Evolutionary conservation across 2,797 vertebrate species (phyloP).

Genomic region (Mormyrus hasselquistii): DNA sequence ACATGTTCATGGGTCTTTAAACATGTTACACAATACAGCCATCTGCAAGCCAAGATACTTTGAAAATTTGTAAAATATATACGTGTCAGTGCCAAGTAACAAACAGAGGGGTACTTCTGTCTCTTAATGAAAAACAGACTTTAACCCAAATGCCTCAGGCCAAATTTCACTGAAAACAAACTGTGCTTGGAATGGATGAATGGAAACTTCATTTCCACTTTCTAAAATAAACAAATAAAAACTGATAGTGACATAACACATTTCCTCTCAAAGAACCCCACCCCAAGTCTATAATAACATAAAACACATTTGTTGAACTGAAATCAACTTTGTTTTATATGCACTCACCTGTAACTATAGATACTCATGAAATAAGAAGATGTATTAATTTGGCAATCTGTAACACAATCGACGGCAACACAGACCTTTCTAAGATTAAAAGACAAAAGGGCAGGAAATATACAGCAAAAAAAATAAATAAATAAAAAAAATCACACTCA

Average conservation of each 20-base stretch:
- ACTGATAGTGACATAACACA: constrained; percentile 25
- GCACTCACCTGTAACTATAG: constrained; percentile 4
- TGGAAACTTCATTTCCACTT: constrained; percentile 42
- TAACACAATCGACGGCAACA: neutral
- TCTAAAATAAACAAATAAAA: constrained; percentile 37
- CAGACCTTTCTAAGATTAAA: neutral
- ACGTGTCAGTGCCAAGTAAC: constrained; percentile 19
- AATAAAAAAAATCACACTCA: neutral
- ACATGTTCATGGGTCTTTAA: constrained; percentile 32
- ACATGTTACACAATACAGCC: constrained; percentile 42
- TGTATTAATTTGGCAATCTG: neutral
- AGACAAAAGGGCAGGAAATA: neutral
- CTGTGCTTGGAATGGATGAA: constrained; percentile 35
- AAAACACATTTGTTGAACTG: constrained; percentile 7
- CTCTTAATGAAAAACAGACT: constrained; percentile 53
- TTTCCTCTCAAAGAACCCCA: constrained; percentile 15
- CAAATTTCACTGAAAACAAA: constrained; percentile 40
- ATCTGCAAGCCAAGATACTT: constrained; percentile 35
- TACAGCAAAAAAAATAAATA: neutral
- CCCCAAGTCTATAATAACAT: constrained; percentile 21
- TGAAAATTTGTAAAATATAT: constrained; percentile 25
- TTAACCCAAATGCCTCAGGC: constrained; percentile 29
- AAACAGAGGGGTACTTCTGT: constrained; percentile 44
- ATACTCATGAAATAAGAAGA: neutral
- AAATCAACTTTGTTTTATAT: constrained; percentile 5